Conservation (phyloP, 2,113 vertebrate genomes). For the Hemiscyllium ocellatum region DNA sequence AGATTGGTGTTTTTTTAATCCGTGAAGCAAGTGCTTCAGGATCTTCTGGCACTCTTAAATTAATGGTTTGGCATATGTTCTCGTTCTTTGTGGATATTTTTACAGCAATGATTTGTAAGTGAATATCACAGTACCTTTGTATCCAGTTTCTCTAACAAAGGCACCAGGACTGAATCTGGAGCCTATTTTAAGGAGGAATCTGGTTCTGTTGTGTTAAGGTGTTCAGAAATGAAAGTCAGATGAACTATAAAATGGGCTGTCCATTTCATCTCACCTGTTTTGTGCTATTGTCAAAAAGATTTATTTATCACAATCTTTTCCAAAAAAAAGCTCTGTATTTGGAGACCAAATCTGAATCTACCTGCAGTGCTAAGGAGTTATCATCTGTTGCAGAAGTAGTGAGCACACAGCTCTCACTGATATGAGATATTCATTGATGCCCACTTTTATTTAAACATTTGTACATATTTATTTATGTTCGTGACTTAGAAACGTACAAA, state of each 20-base stretch:
- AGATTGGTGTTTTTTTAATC: background rate
- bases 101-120: background rate
- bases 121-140: background rate
- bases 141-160: background rate
- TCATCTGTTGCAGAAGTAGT: background rate
- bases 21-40: background rate
- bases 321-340: background rate
- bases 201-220: background rate
- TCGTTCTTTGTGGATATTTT: background rate
- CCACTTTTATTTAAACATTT: background rate
- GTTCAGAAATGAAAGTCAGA: background rate
- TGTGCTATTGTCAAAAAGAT: background rate
- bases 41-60: background rate
- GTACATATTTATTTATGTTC: background rate
- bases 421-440: background rate
- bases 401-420: background rate
- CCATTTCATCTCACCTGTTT: background rate
- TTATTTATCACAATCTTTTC: background rate
- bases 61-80: background rate
- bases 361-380: background rate
- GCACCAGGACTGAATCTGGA: background rate
- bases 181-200: background rate
- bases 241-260: background rate
- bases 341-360: background rate
- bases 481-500: background rate